These are phyloP conservation scores for Egretta garzetta DNA, from an alignment of 2,113 vertebrate species.

Conservation along the genomic window DNA sequence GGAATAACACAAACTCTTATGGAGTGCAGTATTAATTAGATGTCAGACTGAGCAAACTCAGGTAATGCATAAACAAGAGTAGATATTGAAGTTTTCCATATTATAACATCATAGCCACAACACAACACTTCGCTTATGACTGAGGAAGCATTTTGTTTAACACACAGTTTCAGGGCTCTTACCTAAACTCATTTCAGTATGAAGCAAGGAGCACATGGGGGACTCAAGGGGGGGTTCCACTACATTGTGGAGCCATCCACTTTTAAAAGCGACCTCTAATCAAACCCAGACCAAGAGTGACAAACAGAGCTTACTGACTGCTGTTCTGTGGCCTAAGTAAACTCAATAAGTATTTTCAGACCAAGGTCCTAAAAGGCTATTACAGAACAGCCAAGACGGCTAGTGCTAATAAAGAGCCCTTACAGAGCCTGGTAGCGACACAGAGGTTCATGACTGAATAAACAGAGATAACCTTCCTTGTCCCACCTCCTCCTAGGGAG, in stretches of 20 bases:
- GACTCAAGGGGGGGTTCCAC: accelerated
- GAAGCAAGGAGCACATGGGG: background rate
- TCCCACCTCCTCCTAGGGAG: background rate
- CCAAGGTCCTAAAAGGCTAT: background rate
- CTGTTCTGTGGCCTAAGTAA: background rate
- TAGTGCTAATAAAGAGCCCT: background rate
- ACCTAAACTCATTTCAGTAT: background rate
- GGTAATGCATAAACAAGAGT: background rate
- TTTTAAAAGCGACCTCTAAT: background rate
- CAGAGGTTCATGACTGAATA: background rate
- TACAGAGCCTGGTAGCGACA: background rate
- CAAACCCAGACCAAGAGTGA: background rate
- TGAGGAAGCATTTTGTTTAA: background rate
- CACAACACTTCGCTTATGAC: background rate
- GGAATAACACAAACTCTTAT: background rate
- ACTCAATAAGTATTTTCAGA: background rate
- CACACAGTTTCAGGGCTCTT: background rate
- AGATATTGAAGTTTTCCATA: background rate
- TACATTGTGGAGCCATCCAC: background rate
- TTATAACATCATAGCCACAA: background rate
- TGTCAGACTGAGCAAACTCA: background rate
- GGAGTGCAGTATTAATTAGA: background rate
- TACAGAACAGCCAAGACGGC: background rate
- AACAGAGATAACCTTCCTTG: background rate
- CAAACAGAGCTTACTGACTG: background rate